Percentiles rank a stretch among this genome's conserved stretches.
Evolutionary conservation across 2,797 vertebrate genomes (phyloP).

Genomic region (Lagodon rhomboides): DNA sequence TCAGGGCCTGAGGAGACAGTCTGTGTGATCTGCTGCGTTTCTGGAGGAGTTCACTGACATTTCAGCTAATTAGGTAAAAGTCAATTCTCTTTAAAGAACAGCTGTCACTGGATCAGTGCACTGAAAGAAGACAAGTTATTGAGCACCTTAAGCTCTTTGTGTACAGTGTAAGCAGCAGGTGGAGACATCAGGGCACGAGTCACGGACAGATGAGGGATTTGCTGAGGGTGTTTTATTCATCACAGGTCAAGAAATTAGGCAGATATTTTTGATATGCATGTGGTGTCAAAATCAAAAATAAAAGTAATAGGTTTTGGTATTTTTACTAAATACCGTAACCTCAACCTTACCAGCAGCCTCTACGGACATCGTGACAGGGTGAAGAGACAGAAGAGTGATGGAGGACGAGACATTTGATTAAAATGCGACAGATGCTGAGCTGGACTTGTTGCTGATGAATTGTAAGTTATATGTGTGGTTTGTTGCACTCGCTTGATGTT

Average conservation of each 20-base stretch:
- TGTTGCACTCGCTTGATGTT: no score
- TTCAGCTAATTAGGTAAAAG: constrained; percentile 19
- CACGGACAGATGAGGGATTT: neutral
- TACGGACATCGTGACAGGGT: no score
- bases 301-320: neutral
- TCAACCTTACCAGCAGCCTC: no score
- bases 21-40: neutral
- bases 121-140: neutral
- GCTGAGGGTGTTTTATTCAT: neutral
- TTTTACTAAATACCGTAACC: no score
- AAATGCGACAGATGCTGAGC: no score
- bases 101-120: constrained; percentile 6
- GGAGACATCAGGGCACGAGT: neutral
- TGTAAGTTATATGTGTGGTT: no score
- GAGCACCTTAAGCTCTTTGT: constrained; percentile 12
- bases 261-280: neutral
- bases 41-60: neutral
- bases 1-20: neutral
- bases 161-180: neutral
- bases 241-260: neutral
- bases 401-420: no score
- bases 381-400: no score
- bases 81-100: constrained; percentile 19
- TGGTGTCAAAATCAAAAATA: neutral
- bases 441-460: no score